Conservation (phyloP, 2,113 vertebrate genomes). For the Phasianus colchicus region DNA sequence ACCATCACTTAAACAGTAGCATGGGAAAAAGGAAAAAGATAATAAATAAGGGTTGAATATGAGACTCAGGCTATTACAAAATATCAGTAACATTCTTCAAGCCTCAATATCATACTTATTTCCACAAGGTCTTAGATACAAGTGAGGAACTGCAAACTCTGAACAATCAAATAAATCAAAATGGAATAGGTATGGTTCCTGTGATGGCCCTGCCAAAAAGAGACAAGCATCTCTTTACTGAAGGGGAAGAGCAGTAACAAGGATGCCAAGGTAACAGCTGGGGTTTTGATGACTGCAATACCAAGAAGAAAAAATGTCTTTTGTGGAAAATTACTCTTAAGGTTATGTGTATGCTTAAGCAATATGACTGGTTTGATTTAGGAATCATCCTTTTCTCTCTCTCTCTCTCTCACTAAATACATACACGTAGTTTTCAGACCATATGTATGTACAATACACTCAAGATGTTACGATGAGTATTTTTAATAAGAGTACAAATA, state of each 20-base stretch:
- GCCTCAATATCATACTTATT: not conserved
- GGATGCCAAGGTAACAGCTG: not conserved
- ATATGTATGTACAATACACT: not conserved
- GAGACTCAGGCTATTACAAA: not conserved
- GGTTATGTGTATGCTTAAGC: not conserved
- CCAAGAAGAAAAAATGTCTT: not conserved
- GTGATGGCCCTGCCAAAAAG: not conserved
- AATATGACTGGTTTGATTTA: not conserved
- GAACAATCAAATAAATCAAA: not conserved
- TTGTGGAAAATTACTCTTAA: not conserved
- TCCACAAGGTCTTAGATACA: not conserved
- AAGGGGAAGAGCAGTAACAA: not conserved
- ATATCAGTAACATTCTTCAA: not conserved
- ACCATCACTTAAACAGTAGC: not conserved
- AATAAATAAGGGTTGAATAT: not conserved
- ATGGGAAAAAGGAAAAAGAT: not conserved
- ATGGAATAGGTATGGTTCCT: not conserved
- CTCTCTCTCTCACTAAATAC: not conserved
- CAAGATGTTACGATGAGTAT: not conserved
- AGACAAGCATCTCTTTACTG: not conserved
- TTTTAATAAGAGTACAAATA: not conserved
- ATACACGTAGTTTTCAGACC: not conserved
- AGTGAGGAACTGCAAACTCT: not conserved
- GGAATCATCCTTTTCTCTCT: not conserved
- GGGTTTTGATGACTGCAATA: not conserved